Percentiles rank a stretch among this genome's conserved stretches.
These are phyloP conservation scores for Tenthredo amoena DNA, from an alignment of 2,888 invertebrate species.

Conservation along the genomic window DNA sequence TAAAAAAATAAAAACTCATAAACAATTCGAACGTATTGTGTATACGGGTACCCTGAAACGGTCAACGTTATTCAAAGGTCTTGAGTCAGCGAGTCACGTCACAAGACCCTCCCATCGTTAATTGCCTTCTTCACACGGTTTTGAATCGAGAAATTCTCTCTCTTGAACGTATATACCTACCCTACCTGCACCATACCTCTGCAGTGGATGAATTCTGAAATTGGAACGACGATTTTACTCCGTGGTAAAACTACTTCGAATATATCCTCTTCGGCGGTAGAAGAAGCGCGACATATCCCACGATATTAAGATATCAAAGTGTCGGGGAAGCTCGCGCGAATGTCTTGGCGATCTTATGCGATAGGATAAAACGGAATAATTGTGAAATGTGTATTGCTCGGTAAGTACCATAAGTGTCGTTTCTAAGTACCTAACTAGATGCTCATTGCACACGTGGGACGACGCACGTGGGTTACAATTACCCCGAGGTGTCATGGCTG, in stretches of 20 bases:
- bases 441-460: constrained; percentile 43
- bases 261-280: neutral
- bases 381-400: constrained; percentile 27
- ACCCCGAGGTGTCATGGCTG: constrained; percentile 50
- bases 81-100: neutral
- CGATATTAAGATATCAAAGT: constrained; percentile 31
- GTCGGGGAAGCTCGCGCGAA: neutral
- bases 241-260: neutral
- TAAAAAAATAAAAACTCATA: neutral
- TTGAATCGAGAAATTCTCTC: neutral
- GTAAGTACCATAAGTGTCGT: constrained; percentile 27
- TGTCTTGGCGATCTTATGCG: constrained; percentile 3
- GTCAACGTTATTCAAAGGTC: neutral
- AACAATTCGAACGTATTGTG: neutral
- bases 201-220: neutral
- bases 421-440: constrained; percentile 31
- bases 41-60: neutral
- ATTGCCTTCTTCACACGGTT: neutral
- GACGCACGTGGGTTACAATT: constrained; percentile 48
- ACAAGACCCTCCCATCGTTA: neutral
- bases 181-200: neutral
- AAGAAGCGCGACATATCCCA: neutral
- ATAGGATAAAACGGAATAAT: neutral
- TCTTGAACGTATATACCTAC: neutral
- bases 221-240: neutral